These are phyloP conservation scores for Ophion ventricosus DNA, from an alignment of 2,888 invertebrate species.

Conservation along the genomic window DNA sequence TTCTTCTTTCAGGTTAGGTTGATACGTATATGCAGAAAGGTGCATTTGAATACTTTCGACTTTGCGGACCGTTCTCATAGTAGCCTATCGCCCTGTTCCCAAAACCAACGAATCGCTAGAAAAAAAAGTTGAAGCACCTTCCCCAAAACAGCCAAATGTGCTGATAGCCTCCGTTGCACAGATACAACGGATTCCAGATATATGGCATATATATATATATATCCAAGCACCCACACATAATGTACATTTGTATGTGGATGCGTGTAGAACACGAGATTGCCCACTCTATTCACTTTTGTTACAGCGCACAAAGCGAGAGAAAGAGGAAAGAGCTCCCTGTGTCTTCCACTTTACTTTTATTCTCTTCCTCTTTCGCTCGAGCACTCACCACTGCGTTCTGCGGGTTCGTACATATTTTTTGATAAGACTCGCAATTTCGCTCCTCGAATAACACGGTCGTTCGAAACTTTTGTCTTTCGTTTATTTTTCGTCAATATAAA, in stretches of 20 bases:
- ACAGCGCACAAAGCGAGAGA: constrained; percentile 10
- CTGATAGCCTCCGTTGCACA: background rate
- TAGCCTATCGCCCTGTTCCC: background rate
- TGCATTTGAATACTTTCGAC: background rate
- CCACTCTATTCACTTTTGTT: constrained; percentile 49
- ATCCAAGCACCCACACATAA: background rate
- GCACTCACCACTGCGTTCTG: constrained; percentile 16
- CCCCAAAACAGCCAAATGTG: background rate
- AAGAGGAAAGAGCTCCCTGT: constrained; percentile 9
- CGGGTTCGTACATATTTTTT: background rate
- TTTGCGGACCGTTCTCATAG: background rate
- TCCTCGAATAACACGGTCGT: constrained; percentile 7
- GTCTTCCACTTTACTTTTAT: constrained; percentile 21
- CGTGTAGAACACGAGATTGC: constrained; percentile 27
- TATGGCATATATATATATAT: too few species aligned
- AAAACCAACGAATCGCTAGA: background rate
- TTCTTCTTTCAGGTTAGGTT: constrained; percentile 13
- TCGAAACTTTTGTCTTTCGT: background rate
- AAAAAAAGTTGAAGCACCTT: background rate
- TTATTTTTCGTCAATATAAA: background rate
- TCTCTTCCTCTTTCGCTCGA: constrained; percentile 23
- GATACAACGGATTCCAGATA: too few species aligned
- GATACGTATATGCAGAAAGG: background rate
- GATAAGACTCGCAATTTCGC: constrained; percentile 8
- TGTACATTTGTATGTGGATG: background rate